Base-by-base conservation (phyloP, 2,797 vertebrate genomes). In the Onychomys arenicola region DNA sequence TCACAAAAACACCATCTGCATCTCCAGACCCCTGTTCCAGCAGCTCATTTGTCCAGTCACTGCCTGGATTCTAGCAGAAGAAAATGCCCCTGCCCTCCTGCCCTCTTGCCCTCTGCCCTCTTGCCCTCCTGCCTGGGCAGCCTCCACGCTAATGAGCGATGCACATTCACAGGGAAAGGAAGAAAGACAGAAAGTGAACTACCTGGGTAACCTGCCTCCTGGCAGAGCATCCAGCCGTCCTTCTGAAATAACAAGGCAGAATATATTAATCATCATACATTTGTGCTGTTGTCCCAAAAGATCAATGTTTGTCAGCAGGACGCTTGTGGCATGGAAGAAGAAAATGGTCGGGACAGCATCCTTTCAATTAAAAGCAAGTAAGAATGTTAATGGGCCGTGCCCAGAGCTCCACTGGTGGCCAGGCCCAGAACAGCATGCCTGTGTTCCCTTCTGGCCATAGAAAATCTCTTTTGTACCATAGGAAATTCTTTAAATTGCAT, bases 341-440 rank as follows among this genome's bases (percentile, higher is more conserved):
- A 84, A 94, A 91, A 71, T 2, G 46, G 13, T 59, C 32, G 81
- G 25, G 67, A 59, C 29, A 40, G n/a, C 43, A 29, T 85, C 65
- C 91, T 97, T 97, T 96, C 95, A 90, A 84, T 93, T 95, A 94
- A 87, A 90, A 95, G 34, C 61, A 85, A 37, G 63, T n/a, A 91
- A 84, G 63, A 91, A 95, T 87, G 77, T 37, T 92, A 96, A 95
- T 85, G 40, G 40, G 61, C 63, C 81, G 61, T 21, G 27, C 73
- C 57, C 34, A 10, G 59, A 61, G 46, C 57, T 49, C 59, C 14
- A 11, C 11, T 25, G 27, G 87, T 27, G 55, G 55, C 46, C 76
- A 5, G 14, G 23, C 46, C 19, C 43, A 2, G 34, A 32, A 21
- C 21, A 67, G 57, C 23, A 21, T 0, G 32, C 11, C 63, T 63